Conservation (phyloP, 2,888 invertebrate genomes). For the Lomographa bimaculata region DNA sequence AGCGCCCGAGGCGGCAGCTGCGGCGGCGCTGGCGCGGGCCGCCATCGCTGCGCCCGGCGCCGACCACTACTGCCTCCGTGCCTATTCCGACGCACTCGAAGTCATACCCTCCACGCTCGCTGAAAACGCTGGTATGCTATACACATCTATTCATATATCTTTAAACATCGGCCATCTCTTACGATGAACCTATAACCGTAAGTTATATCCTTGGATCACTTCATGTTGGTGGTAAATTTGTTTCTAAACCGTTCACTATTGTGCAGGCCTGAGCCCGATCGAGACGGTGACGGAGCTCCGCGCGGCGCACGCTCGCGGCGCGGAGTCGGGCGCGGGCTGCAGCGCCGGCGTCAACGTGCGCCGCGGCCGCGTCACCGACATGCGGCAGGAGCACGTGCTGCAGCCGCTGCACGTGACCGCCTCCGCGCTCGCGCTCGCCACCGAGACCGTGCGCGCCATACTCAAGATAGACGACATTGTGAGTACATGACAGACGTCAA, state of each 20-base stretch:
- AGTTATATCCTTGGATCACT: too few relatives aligned
- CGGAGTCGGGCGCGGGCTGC: conserved; percentile 89
- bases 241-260: neutral
- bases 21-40: conserved; percentile 90
- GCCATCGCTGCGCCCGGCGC: conserved; percentile 94
- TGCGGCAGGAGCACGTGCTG: conserved; percentile 97
- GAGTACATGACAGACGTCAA: conserved; percentile 95
- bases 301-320: conserved; percentile 92
- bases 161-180: too few relatives aligned
- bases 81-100: conserved; percentile 98
- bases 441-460: conserved; percentile 98
- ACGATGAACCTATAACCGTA: too few relatives aligned
- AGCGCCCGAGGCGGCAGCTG: conserved; percentile 98
- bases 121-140: conserved; percentile 69
- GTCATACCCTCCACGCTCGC: conserved; percentile 81
- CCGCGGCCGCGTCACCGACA: conserved; percentile 98
- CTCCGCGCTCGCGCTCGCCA: conserved; percentile 96
- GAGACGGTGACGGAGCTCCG: conserved; percentile 98
- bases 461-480: conserved; percentile 99
- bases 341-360: conserved; percentile 98
- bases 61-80: conserved; percentile 97
- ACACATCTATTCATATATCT: too few relatives aligned
- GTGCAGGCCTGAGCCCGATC: conserved; percentile 94
- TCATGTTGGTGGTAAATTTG: too few relatives aligned
- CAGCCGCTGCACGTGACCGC: conserved; percentile 98